These are phyloP conservation scores for Galeopterus variegatus DNA, from an alignment of 2,113 vertebrate genomes.

Conservation along the genomic window DNA sequence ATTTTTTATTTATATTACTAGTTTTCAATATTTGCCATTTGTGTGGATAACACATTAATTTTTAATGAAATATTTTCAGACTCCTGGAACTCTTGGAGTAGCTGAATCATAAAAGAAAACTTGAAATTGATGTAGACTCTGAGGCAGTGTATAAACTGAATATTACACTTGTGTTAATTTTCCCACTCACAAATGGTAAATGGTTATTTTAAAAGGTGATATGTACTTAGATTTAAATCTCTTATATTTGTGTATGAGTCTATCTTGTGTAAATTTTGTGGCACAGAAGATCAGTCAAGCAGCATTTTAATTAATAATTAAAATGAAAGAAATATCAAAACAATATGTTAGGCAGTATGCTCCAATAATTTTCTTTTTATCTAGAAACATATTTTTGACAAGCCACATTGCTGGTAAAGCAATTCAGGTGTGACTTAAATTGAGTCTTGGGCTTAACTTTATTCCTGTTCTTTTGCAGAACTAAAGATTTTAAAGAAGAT, in stretches of 20 bases:
- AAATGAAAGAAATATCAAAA: conserved; percentile 56
- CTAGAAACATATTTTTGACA: conserved; percentile 33
- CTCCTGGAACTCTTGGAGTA: conserved; percentile 68
- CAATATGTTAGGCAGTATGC: neutral
- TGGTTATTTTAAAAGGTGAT: conserved; percentile 52
- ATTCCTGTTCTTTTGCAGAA: neutral
- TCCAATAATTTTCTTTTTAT: conserved; percentile 52
- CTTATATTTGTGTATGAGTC: neutral
- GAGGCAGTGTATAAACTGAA: conserved; percentile 39
- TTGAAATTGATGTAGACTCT: conserved; percentile 62
- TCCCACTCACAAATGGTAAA: conserved; percentile 43
- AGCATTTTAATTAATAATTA: conserved; percentile 10
- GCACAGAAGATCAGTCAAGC: neutral
- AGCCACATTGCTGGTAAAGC: neutral
- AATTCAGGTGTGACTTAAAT: neutral
- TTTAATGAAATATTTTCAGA: conserved; percentile 81
- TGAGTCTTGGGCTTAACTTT: conserved; percentile 24
- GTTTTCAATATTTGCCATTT: conserved; percentile 81
- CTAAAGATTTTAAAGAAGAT: conserved; percentile 1
- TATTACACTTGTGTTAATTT: neutral
- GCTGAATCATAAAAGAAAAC: conserved; percentile 77
- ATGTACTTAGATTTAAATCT: neutral
- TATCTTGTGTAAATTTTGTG: conserved; percentile 39
- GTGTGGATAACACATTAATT: conserved; percentile 81
- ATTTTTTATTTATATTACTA: conserved; percentile 81